Evolutionary conservation across 2,797 vertebrate species (phyloP).

Genomic region (Tolypeutes matacus): DNA sequence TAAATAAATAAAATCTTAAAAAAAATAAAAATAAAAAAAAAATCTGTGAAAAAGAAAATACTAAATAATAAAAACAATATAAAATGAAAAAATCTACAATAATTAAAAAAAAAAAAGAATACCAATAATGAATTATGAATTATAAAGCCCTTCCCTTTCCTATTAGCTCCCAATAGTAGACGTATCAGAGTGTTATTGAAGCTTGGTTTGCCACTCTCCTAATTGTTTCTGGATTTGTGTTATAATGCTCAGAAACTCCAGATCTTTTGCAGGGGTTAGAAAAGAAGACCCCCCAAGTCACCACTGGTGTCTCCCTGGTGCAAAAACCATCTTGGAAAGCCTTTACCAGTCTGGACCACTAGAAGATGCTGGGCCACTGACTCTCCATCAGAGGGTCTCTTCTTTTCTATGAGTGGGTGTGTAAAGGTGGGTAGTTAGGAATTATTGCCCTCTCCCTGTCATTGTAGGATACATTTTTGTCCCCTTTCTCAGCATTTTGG

Average conservation of each 20-base stretch:
- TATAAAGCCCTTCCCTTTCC: neutral
- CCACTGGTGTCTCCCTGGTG: neutral
- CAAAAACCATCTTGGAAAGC: constrained; percentile 56
- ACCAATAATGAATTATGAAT: constrained; percentile 13
- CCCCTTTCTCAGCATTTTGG: constrained; percentile 28
- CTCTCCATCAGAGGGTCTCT: neutral
- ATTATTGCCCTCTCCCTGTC: constrained; percentile 8
- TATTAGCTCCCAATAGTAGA: neutral
- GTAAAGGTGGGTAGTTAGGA: neutral
- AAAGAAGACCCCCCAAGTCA: constrained; percentile 38
- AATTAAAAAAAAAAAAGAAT: too few species aligned
- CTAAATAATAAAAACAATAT: too few species aligned
- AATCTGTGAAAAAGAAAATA: too few species aligned
- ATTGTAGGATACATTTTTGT: constrained; percentile 19
- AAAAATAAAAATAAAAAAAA: too few species aligned
- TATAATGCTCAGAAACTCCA: constrained; percentile 3
- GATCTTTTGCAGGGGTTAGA: neutral
- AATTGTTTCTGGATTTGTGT: constrained; percentile 47
- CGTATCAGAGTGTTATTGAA: constrained; percentile 39
- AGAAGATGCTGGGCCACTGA: constrained; percentile 75
- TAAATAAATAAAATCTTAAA: too few species aligned
- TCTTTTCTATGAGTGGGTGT: neutral
- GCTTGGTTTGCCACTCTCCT: constrained; percentile 10
- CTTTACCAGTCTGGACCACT: constrained; percentile 70
- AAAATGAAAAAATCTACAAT: too few species aligned